These are phyloP conservation scores for Apostichopus californicus DNA, from an alignment of 35 echinoderm and acorn worm genomes.

Conservation along the genomic window DNA sequence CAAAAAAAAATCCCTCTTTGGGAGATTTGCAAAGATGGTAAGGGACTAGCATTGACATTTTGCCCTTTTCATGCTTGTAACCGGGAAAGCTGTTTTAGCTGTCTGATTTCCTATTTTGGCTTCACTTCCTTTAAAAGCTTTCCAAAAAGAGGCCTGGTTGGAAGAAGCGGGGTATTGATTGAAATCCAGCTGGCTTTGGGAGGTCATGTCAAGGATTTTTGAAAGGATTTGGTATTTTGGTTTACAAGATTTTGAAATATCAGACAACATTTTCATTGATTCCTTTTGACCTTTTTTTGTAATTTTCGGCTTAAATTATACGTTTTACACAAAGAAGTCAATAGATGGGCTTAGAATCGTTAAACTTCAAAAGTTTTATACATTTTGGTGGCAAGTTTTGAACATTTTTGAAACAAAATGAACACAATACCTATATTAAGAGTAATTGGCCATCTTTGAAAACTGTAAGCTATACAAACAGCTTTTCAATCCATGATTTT, in stretches of 20 bases:
- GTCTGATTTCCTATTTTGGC: slow-evolving; percentile 29
- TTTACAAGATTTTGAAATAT: neutral
- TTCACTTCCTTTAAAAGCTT: slow-evolving; percentile 22
- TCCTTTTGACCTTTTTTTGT: neutral
- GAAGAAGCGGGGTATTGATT: neutral
- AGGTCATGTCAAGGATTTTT: slow-evolving; percentile 22
- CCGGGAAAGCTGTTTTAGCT: slow-evolving; percentile 30
- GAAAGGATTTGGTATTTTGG: neutral
- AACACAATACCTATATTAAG: too few species aligned
- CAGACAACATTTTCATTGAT: neutral
- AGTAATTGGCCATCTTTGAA: too few species aligned
- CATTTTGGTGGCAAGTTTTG: too few species aligned
- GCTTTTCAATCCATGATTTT: too few species aligned
- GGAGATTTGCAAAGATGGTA: neutral
- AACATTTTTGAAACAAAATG: too few species aligned
- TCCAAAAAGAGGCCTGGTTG: neutral
- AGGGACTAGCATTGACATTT: neutral
- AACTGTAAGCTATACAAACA: too few species aligned
- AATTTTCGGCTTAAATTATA: neutral
- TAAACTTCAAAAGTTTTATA: neutral
- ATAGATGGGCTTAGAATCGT: too few species aligned
- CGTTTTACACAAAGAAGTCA: too few species aligned
- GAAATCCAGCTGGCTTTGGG: slow-evolving; percentile 41
- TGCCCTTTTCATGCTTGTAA: slow-evolving; percentile 37
- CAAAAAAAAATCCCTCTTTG: too few species aligned